Evolutionary conservation across 2,888 invertebrate species (phyloP), one percentile per base, ranked within the genome.

Genomic region (Plagodis dolabraria): DNA sequence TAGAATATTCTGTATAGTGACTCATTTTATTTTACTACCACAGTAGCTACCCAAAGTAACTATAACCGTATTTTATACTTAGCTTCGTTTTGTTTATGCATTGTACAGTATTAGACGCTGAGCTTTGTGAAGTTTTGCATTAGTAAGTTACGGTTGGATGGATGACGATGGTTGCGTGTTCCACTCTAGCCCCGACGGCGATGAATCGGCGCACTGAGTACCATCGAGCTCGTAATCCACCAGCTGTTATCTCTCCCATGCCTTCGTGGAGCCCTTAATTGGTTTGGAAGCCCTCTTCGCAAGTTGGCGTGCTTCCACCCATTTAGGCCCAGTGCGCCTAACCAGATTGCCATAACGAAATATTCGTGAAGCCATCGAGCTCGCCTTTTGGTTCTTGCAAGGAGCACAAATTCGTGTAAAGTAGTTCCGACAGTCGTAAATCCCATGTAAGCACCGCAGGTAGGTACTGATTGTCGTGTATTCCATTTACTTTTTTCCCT

Each of bases 231-330:
- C 86, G 82, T 86, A 86, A 87, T 83, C 85, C 81, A 78, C 80
- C 92, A 90, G 87, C 86, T 92, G 92, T 69, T 64, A 65, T 58
- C 77, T 81, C 85, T 92, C 92, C 90, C 92, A 92, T 83, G 89
- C 79, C 86, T 90, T 87, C 89, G 87, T 88, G 89, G 80, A 87
- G 78, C 82, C 89, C 89, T 89, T 92, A 92, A 92, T 92, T 92
- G 91, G 92, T 88, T 89, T 82, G 85, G 89, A 90, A 89, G 80
- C 89, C 90, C 91, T 89, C 92, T 90, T 89, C 87, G 89, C 83
- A 74, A 77, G 83, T 76, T 91, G 74, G 86, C 91, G 90, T 90
- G 92, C 85, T 77, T 71, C 66, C 74, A 72, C 76, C 87, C 87
- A 86, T 89, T 92, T 91, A 90, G 84, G 77, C 83, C 72, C 79